Evolutionary conservation across 92 coral and sea anemone species (phyloP).

Genomic region (Siderastrea radians): DNA sequence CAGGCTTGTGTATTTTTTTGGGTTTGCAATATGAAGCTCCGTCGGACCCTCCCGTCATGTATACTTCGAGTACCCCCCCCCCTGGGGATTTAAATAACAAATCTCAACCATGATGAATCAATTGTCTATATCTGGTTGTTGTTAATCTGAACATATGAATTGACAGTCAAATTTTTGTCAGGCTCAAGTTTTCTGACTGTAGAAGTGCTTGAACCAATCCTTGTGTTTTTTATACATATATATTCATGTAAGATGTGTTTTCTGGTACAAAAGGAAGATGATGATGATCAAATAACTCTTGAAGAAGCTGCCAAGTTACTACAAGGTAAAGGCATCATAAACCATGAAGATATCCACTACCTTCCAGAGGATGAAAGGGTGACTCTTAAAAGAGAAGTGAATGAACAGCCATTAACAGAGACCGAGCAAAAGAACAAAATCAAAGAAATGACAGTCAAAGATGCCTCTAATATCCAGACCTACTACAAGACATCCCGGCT

Average conservation of each 20-base stretch:
- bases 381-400: neutral
- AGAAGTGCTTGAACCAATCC: no score
- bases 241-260: neutral
- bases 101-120: no score
- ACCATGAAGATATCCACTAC: slow-evolving; percentile 27
- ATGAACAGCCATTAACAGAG: slow-evolving; percentile 14
- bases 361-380: slow-evolving; percentile 29
- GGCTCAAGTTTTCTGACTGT: no score
- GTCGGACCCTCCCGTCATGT: no score
- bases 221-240: no score
- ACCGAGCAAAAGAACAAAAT: neutral
- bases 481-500: slow-evolving; percentile 81
- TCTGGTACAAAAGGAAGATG: neutral
- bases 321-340: slow-evolving; percentile 34
- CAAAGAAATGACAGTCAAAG: slow-evolving; percentile 75
- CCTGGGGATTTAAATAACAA: no score
- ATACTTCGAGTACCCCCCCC: no score
- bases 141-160: no score
- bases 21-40: no score
- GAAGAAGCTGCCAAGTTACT: slow-evolving; percentile 27
- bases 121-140: no score
- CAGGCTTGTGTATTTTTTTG: no score
- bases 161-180: no score
- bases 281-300: slow-evolving; percentile 19
- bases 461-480: slow-evolving; percentile 82